Base-by-base conservation (phyloP, 2,888 invertebrate species). In the Pammene fasciana region DNA sequence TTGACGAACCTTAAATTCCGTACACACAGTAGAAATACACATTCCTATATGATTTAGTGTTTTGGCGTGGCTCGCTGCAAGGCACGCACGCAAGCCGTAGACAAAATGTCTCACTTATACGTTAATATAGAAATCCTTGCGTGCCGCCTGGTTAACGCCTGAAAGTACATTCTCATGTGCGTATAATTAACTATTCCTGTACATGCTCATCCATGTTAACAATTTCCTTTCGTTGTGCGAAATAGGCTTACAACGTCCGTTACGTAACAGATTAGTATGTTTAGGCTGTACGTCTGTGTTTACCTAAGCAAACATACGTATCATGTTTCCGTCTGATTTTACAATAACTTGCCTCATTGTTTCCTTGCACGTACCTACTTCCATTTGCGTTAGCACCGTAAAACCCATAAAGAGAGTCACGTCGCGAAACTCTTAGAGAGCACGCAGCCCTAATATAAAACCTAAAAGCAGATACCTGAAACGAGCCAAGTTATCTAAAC, bases 161-260 rank as follows among this genome's bases (percentile, higher is more conserved):
- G 74, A 73, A 79, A 76, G 75, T 77, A 76, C 76, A 75, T 79
- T 78, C 75, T 75, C 77, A 74, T 79, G 78, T 75, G 45, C 43
- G 76, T 82, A 71, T 79, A 78, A 80, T 79, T 75, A 74, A 74
- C 72, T 78, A 80, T 82, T 81, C 77, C 74, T 76, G 73, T 73
- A 77, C 79, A 75, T 78, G 77, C 77, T 78, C 76, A 74, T 78
- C 74, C 72, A 74, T 71, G 77, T 75, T 75, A 72, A 76, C 73
- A 77, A 79, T 84, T 86, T 83, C 82, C 82, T 81, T 82, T 83
- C 75, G 72, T 76, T 80, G 72, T 81, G 78, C 79, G 74, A 81
- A 82, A 81, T 76, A 54, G 48, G 57, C 57, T 78, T 79, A 80
- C 82, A 77, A 72, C 67, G 67, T 73, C 71, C 71, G 65, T 80